A percentile compares a stretch with the other conserved stretches of the same genome.
Evolutionary conservation across 2,888 invertebrate genomes (phyloP).

Genomic region (Heliconius aoede): DNA sequence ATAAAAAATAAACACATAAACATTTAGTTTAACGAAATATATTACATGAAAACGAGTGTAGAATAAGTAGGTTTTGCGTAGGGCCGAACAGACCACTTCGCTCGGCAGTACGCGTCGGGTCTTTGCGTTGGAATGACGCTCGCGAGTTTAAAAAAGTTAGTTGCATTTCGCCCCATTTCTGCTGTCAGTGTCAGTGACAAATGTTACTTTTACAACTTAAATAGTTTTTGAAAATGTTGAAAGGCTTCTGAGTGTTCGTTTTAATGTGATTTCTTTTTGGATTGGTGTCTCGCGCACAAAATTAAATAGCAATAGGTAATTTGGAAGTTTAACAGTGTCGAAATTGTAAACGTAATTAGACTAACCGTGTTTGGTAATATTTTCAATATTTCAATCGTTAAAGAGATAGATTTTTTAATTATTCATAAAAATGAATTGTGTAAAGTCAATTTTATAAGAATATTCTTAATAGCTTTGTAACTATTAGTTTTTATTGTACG

Average conservation of each 20-base stretch:
- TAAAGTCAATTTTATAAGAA: background rate
- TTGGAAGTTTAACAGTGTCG: background rate
- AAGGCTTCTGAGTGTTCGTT: constrained; percentile 38
- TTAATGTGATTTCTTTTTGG: constrained; percentile 43
- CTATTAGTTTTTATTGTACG: too few relatives aligned
- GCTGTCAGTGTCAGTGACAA: constrained; percentile 47
- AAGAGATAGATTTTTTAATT: background rate
- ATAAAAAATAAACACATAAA: background rate
- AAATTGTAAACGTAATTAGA: background rate
- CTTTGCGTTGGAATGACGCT: constrained; percentile 53
- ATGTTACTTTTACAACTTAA: constrained; percentile 41
- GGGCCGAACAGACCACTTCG: constrained; percentile 38
- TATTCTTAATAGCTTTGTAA: background rate
- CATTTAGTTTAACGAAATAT: background rate
- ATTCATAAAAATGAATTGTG: background rate
- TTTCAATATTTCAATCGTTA: background rate
- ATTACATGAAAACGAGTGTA: constrained; percentile 30
- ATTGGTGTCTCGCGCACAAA: constrained; percentile 39
- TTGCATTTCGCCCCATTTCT: constrained; percentile 54
- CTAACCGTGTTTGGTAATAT: background rate
- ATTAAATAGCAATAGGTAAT: constrained; percentile 1
- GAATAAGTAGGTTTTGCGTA: constrained; percentile 35
- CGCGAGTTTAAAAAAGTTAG: constrained; percentile 45
- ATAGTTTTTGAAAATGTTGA: constrained; percentile 44
- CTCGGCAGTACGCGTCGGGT: constrained; percentile 56